Percentiles rank a stretch among this genome's conserved stretches.
Evolutionary conservation across 2,113 vertebrate genomes (phyloP).

Genomic region (Fulica atra): DNA sequence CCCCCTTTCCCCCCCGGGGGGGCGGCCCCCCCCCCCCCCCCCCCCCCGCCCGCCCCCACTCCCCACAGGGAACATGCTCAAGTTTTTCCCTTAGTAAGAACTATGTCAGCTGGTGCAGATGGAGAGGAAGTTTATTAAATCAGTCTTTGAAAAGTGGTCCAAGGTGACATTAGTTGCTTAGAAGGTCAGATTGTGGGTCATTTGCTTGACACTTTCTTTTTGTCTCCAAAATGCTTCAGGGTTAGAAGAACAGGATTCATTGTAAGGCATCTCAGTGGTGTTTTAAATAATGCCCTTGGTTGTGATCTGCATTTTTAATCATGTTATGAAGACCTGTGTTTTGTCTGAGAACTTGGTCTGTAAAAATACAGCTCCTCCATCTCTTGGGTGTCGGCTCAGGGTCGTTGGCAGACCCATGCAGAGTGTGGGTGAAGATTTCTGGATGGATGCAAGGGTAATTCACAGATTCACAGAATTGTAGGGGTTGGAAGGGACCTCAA

Average conservation of each 20-base stretch:
- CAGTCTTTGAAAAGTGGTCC: background rate
- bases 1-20: background rate
- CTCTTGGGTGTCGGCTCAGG: background rate
- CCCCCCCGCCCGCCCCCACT: background rate
- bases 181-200: background rate
- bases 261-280: background rate
- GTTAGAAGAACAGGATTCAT: background rate
- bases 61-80: background rate
- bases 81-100: background rate
- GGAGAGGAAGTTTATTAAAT: background rate
- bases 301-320: background rate
- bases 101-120: background rate
- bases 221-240: background rate
- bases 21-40: rapidly evolving
- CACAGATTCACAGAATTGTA: too few species aligned
- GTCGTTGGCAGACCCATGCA: background rate
- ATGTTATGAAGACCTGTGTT: background rate
- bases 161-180: background rate
- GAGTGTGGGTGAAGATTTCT: background rate
- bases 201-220: background rate
- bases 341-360: background rate
- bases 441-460: background rate
- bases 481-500: too few species aligned
- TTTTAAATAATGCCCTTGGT: background rate
- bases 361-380: background rate